These are phyloP conservation scores for Turdus rufiventris DNA, from an alignment of 2,113 vertebrate genomes.

Conservation along the genomic window DNA sequence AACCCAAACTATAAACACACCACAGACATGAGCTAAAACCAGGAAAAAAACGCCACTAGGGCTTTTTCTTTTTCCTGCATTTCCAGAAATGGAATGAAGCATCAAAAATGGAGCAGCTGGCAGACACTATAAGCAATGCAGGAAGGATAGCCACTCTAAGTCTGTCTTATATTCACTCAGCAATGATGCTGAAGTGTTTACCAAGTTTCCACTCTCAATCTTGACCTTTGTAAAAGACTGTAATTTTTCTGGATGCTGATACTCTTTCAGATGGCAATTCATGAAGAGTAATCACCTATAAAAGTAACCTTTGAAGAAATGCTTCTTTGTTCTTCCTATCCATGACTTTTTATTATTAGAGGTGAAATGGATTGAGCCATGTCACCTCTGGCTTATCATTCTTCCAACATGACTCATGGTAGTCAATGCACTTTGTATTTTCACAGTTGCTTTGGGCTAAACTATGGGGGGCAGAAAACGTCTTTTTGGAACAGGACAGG, in stretches of 20 bases:
- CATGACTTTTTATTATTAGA: background rate
- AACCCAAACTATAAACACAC: background rate
- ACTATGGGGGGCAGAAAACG: background rate
- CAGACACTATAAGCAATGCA: background rate
- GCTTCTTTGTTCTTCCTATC: background rate
- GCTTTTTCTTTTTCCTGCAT: background rate
- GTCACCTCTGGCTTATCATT: slow-evolving; percentile 22
- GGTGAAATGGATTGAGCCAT: slow-evolving; percentile 15
- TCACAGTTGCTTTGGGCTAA: background rate
- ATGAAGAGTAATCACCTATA: background rate
- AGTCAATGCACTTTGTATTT: background rate
- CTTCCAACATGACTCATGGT: background rate
- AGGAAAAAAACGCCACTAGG: background rate
- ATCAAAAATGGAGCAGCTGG: background rate
- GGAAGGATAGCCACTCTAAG: rapidly evolving
- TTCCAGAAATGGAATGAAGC: background rate
- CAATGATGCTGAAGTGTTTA: background rate
- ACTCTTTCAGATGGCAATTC: slow-evolving; percentile 4
- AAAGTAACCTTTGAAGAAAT: slow-evolving; percentile 41
- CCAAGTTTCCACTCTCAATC: background rate
- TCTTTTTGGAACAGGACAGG: background rate
- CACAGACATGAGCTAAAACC: background rate
- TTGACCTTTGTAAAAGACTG: background rate
- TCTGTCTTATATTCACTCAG: background rate
- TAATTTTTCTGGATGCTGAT: slow-evolving; percentile 3